These are phyloP conservation scores for Elgaria multicarinata DNA, from an alignment of 2,113 vertebrate genomes.

Conservation along the genomic window DNA sequence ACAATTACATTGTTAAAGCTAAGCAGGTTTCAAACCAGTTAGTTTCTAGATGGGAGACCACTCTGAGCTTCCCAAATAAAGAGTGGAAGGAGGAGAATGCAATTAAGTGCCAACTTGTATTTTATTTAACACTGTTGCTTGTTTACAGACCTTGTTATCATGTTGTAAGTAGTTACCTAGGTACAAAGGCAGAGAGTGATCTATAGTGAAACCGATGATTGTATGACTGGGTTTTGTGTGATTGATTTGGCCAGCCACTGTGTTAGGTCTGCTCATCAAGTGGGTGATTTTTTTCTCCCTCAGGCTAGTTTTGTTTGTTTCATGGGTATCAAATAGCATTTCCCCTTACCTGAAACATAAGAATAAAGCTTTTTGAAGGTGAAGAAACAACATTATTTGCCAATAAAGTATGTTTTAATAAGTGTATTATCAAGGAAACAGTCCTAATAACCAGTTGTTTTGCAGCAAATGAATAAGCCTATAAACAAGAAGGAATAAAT, in stretches of 20 bases:
- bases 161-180: neutral
- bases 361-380: neutral
- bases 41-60: neutral
- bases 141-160: neutral
- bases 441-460: neutral
- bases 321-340: neutral
- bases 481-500: constrained; percentile 47
- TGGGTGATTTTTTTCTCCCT: too few relatives aligned
- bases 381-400: neutral
- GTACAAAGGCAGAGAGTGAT: neutral
- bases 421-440: neutral
- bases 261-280: neutral
- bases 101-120: neutral
- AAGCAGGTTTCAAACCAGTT: neutral
- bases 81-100: neutral
- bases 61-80: neutral
- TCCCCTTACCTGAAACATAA: neutral
- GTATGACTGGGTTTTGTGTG: neutral
- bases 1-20: neutral
- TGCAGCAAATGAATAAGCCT: constrained; percentile 3
- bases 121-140: neutral
- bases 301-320: neutral
- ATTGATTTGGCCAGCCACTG: neutral
- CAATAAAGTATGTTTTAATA: neutral
- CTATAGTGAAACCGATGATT: neutral